Base-by-base conservation (phyloP, 2,888 invertebrate species). In the Hydropsyche betteni region DNA sequence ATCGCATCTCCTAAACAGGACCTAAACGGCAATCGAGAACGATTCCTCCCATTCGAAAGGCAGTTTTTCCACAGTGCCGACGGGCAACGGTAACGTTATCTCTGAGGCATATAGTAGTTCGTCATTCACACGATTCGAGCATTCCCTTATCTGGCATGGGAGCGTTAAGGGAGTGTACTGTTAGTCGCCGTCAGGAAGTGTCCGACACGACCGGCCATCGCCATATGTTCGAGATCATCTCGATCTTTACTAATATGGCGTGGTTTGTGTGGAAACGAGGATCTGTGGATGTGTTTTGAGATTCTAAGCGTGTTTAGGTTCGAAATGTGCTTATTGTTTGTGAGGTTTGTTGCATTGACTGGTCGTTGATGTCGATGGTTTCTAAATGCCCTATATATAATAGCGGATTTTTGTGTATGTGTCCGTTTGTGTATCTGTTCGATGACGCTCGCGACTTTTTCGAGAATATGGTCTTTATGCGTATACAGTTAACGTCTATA, bases 171-270 rank as follows among this genome's bases (percentile, higher is more conserved):
- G 24, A 24, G n/a, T 24, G 24, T 36, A 64, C 64, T 64, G 64
- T 64, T 64, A 64, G 12, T 64, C 34, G 64, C 64, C 64, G 34
- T 36, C 64, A 64, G 64, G 64, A 64, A 64, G 36, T 14, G 55
- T 8, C 6, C 6, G 44, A 64, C n/a, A 12, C 10, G 64, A 64
- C 64, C n/a, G 12, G 64, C 64, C 64, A 10, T 64, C 64, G 36
- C 64, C 64, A 64, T 64, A 64, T 64, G 24, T 36, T 33, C 34
- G 34, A n/a, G 36, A 64, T 64, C 36, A 36, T 34, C 36, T 64
- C 36, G 8, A 36, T 34, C 44, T 16, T 14, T 12, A n/a, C 64
- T 12, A 36, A 64, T 64, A 64, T 64, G 64, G 64, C 3, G 64
- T 36, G 5, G 36, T 34, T 58, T 5, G 2, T 8, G 8, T 58